Conservation (phyloP, 2,888 invertebrate genomes). For the Aphodius granarius region DNA sequence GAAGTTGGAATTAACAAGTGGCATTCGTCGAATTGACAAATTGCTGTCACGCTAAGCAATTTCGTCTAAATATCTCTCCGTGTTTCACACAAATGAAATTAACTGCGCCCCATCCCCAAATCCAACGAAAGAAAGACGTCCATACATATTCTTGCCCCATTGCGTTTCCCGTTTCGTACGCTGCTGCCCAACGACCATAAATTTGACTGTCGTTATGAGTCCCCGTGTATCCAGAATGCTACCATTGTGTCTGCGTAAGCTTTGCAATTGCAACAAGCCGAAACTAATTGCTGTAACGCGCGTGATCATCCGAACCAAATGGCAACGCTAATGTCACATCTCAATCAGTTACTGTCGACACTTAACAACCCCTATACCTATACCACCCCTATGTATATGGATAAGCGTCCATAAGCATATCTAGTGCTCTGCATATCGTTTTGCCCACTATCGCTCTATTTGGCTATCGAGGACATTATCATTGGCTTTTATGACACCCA, state of each 20-base stretch:
- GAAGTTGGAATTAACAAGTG: background rate
- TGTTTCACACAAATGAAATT: background rate
- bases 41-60: background rate
- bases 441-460: background rate
- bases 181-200: constrained; percentile 1
- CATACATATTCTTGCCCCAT: background rate
- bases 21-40: background rate
- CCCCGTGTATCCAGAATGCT: background rate
- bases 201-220: constrained; percentile 8
- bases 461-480: background rate
- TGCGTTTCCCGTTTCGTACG: background rate
- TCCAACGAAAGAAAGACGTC: background rate
- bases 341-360: constrained; percentile 23
- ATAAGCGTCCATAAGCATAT: background rate
- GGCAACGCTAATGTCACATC: constrained; percentile 21
- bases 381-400: background rate
- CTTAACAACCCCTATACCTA: background rate
- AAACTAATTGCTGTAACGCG: constrained; percentile 39
- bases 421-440: background rate
- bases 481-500: background rate
- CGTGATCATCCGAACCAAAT: constrained; percentile 33
- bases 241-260: constrained; percentile 29
- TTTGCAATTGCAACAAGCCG: constrained; percentile 37
- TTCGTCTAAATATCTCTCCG: background rate
- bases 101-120: background rate